Evolutionary conservation across 2,113 vertebrate species (phyloP), one percentile per base, ranked within the genome.

Genomic region (Microtus montanus): DNA sequence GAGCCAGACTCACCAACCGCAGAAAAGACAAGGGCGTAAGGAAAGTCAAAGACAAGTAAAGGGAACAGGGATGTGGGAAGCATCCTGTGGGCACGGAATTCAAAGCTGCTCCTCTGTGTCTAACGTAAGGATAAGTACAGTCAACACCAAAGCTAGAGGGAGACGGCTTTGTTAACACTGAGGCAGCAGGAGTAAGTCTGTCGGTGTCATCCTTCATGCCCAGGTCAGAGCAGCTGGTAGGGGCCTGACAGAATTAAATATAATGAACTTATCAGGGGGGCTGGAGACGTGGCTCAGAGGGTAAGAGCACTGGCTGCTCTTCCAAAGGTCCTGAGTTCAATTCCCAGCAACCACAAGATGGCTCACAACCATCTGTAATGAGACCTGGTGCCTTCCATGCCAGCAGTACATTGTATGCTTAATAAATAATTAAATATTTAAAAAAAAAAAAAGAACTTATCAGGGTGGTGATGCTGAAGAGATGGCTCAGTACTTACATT

Each of bases 181-280:
- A 88, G 10, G 5, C 33, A 92, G 26, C 54, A 93, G 17, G 41
- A n/a, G 66, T 35, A 70, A 66, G 17, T 78, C 71, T 24, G 47
- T 61, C 87, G 41, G 64, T 71, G 49, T 44, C 13, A 4, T 63
- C 66, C 35, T 11, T 92, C 85, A 52, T 74, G 11, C 71, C 17
- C 33, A 79, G 83, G 41, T 79, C 70, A 75, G 92, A 87, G n/a
- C 44, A 90, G 33, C 24, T 64, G 94, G 64, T 78, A 92, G 15
- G 66, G 87, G 38, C 19, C 8, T 93, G 28, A 38, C 35, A 87
- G 49, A 38, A 74, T 86, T 94, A 75, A 93, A 28, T 77, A 52
- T 82, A n/a, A 63, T 68, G 82, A 47, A 19, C 82, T 85, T 11
- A 9, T 28, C 22, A 38, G n/a, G 3, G 22, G 44, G 44, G 6